Percentiles rank a stretch among this genome's conserved stretches.
Conservation (phyloP, 2,113 vertebrate species). For the Eulemur macaco region DNA sequence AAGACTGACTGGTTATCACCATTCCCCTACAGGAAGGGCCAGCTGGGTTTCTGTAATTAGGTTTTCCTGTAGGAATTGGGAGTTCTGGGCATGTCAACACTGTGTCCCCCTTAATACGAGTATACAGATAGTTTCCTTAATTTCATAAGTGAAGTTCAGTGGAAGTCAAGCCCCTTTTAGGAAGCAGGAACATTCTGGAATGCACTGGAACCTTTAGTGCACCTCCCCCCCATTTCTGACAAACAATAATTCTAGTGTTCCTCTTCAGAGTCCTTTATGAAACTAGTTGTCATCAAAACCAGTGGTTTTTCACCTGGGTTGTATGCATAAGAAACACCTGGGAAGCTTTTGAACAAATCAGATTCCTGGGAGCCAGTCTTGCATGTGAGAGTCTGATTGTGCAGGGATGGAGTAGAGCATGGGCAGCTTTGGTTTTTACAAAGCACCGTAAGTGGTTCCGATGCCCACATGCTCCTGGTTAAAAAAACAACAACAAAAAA, state of each 20-base stretch:
- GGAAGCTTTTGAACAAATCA: slow-evolving; percentile 20
- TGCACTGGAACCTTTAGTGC: neutral
- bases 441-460: neutral
- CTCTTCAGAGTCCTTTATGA: neutral
- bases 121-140: neutral
- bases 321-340: slow-evolving; percentile 38
- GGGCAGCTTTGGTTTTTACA: slow-evolving; percentile 48
- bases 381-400: neutral
- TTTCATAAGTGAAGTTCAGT: neutral
- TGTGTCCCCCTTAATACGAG: neutral
- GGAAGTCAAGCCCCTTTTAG: neutral
- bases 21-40: neutral
- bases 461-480: slow-evolving; percentile 32
- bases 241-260: neutral
- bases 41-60: neutral
- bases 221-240: neutral
- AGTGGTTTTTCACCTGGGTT: neutral
- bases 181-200: slow-evolving; percentile 28
- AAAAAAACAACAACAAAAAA: neutral
- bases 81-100: neutral
- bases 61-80: neutral
- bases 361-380: slow-evolving; percentile 49
- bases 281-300: neutral
- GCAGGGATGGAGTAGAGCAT: neutral
- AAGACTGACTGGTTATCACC: neutral